Base-by-base conservation (phyloP, 2,797 vertebrate species). In the Psittacula derbiana region DNA sequence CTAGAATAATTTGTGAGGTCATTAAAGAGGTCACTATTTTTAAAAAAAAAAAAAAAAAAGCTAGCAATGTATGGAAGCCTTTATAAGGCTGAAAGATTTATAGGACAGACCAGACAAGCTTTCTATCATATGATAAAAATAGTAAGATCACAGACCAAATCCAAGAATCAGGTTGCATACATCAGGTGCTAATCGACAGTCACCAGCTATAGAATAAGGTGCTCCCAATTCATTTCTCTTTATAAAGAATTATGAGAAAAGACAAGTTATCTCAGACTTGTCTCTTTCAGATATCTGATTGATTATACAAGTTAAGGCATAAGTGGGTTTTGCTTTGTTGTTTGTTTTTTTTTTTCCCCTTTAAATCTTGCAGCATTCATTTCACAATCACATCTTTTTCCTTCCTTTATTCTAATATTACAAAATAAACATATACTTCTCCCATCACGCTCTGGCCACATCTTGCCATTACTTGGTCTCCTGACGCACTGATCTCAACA, bases 121-220 rank as follows among this genome's bases (percentile, higher is more conserved):
- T 90, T 84, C 36, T 43, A 90, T 82, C 80, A 62, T 21, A 19
- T 36, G 52, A 84, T 43, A 92, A 94, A 94, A 94, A 90, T 36
- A 91, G 70, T n/a, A 88, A 84, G 52, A 86, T 52, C 66, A 81
- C 55, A 86, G 80, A 86, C 64, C 52, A 94, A 90, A 86, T 73
- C 87, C 30, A 90, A 62, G 74, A 92, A 84, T 82, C 92, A 46
- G 47, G 53, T 70, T 93, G 72, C 73, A 75, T 28, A 84, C 13
- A 61, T 57, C 55, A 86, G 67, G 47, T 61, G 55, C 64, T 52
- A 83, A 80, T 79, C 80, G 67, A 90, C 3, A 89, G 55, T 12
- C 50, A 52, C 40, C 62, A 86, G 18, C 16, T 60, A 69, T 28
- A 86, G 36, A 90, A 79, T 25, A 75, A 75, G 46, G 27, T 3